Evolutionary conservation across 2,888 invertebrate species (phyloP).

Genomic region (Pseudococcus jackbeardsleyi): DNA sequence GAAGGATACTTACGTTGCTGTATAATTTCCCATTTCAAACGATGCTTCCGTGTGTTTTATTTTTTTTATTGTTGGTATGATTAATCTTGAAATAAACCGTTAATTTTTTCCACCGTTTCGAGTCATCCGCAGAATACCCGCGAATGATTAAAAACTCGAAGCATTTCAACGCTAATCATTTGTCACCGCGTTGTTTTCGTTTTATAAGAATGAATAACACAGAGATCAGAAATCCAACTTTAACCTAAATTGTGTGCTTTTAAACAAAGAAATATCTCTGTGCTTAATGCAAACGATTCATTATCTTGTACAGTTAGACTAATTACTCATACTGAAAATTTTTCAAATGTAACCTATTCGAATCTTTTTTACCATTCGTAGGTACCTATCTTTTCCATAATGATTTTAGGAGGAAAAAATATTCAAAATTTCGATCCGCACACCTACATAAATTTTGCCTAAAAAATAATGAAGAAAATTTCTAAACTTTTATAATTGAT

Average conservation of each 20-base stretch:
- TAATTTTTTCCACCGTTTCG: background rate
- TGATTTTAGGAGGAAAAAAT: too few relatives aligned
- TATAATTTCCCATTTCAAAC: background rate
- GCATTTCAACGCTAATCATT: background rate
- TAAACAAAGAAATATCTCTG: background rate
- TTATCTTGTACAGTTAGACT: background rate
- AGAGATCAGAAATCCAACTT: background rate
- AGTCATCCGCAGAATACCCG: background rate
- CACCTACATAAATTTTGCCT: too few relatives aligned
- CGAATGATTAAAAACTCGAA: background rate
- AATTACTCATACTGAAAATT: background rate
- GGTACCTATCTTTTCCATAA: too few relatives aligned
- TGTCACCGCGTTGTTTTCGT: background rate
- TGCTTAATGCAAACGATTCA: background rate
- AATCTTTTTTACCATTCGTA: too few relatives aligned
- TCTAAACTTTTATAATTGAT: too few relatives aligned
- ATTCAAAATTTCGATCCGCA: too few relatives aligned
- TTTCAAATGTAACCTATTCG: background rate
- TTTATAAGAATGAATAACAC: background rate
- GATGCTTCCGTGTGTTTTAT: background rate
- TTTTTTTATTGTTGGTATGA: background rate
- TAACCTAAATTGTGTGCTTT: background rate
- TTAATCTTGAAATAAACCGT: background rate
- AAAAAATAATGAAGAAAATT: too few relatives aligned
- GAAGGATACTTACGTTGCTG: background rate